Conservation (phyloP, 2,888 invertebrate genomes). For the Strigamia maritima region DNA sequence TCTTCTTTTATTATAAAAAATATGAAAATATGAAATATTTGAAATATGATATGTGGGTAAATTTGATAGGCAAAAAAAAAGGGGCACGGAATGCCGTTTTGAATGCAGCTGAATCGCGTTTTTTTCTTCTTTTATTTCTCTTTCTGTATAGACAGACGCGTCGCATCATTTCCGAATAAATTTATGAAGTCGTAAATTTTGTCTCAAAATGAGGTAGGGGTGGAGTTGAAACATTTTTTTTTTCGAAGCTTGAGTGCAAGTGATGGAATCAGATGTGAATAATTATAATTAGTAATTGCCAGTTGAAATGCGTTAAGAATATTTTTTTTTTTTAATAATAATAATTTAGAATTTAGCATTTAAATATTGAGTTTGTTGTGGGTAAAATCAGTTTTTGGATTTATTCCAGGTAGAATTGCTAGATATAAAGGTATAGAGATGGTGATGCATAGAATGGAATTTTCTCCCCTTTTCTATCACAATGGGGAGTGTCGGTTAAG, state of each 20-base stretch:
- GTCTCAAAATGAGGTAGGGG: background rate
- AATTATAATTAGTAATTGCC: background rate
- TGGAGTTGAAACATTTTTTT: background rate
- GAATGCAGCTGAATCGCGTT: background rate
- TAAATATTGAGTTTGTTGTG: background rate
- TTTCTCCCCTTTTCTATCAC: background rate
- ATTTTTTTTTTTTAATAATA: background rate
- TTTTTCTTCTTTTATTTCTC: background rate
- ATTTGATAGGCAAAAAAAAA: background rate
- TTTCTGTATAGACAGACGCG: slow-evolving; percentile 11
- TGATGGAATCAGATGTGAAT: background rate
- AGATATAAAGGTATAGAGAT: background rate
- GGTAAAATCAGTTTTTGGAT: background rate
- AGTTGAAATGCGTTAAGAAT: background rate
- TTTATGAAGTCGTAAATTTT: slow-evolving; percentile 19
- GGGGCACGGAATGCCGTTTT: background rate
- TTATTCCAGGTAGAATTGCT: background rate
- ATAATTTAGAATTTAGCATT: background rate
- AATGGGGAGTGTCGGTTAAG: background rate
- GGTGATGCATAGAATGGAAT: background rate
- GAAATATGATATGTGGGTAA: slow-evolving; percentile 7
- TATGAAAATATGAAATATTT: background rate
- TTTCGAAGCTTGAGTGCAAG: background rate
- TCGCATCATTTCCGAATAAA: slow-evolving; percentile 23
- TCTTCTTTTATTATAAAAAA: background rate